phyloP scores from a whole-genome alignment of 2,113 vertebrate species.

The pig (Sus scrofa) region T2T-Sscrofa CM000824.6:95802501-95803000 shows the following conservation, averaged over 20 bases:
- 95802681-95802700: background rate
- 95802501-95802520: background rate
- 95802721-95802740: background rate
- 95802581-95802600: background rate
- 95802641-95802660: background rate
- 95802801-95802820: background rate
- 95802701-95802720: background rate
- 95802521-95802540: background rate
- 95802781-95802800: background rate
- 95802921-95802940: background rate
- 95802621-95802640: no score
- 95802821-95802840: background rate
- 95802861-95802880: fast-evolving
- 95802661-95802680: background rate
- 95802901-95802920: background rate
- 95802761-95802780: background rate
- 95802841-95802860: background rate
- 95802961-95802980: no score
- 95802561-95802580: background rate
- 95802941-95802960: background rate
- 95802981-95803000: background rate
- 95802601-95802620: no score
- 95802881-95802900: background rate
- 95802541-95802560: background rate
- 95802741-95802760: background rate